Evolutionary conservation across 1,140 invertebrate genomes (phyloP), one percentile per base, ranked within the genome.

Genomic region (Drosophila repleta): DNA sequence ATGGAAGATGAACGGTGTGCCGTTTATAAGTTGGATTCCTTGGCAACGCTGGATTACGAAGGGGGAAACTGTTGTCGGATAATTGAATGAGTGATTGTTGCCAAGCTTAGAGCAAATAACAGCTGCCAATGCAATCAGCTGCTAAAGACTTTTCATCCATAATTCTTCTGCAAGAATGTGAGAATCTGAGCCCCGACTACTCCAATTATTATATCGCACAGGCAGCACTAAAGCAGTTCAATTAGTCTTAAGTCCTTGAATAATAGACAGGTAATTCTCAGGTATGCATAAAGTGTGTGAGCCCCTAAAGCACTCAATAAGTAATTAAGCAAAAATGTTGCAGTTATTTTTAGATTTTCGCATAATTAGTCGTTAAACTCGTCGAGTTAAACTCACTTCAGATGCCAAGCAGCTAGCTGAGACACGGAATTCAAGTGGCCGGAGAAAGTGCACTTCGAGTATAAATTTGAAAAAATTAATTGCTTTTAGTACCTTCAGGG

Each of bases 401-500:
- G 11, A 2, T 41, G 13, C n/a, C 37, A 58, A 48, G 43, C 39
- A 4, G 55, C 46, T 68, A 57, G 56, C 24, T 15, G 45, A 41
- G 68, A 57, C 64, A 57, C 69, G 72, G 72, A 71, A 61, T 66
- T 79, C 57, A 74, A 81, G 69, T 78, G 66, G 39, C 68, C 66
- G 58, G 55, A 70, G 46, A 68, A 85, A 87, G 78, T 78, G 81
- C 78, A 87, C 69, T 85, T 62, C 32, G 66, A 75, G 52, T 55
- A 17, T 17, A 63, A 57, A 60, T 76, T 83, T 78, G 64, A 39
- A 75, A 85, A 83, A 87, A 79, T 74, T 87, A 87, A 87, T 87
- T 87, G 82, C 82, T 82, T 87, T 87, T 66, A 87, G 78, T 85
- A 85, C 78, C 82, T 46, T 74, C 46, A 10, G 53, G 60, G 13